Conservation (phyloP, 2,113 vertebrate species). For the Daboia siamensis region DNA sequence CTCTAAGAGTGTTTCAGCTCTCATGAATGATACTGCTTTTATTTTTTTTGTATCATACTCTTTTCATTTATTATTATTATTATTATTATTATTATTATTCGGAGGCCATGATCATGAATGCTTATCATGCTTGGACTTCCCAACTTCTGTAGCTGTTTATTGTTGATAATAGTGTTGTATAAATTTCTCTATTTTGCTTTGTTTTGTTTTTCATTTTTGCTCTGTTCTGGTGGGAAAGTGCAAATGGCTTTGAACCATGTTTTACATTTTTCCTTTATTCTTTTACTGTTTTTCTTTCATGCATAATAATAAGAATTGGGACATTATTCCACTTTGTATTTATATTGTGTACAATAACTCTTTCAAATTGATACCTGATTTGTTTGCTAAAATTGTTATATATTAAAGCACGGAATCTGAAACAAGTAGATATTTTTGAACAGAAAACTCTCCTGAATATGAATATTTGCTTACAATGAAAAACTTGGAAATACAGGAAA, state of each 20-base stretch:
- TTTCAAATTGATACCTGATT: constrained; percentile 71
- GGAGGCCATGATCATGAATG: constrained; percentile 72
- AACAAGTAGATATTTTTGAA: constrained; percentile 41
- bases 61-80: constrained; percentile 28
- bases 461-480: constrained; percentile 44
- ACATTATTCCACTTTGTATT: constrained; percentile 53
- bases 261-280: constrained; percentile 69
- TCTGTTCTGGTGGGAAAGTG: constrained; percentile 72
- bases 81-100: constrained; percentile 42
- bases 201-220: constrained; percentile 48
- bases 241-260: constrained; percentile 69
- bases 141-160: constrained; percentile 72
- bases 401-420: constrained; percentile 58
- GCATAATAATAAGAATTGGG: constrained; percentile 67
- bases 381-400: constrained; percentile 29
- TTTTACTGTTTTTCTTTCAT: constrained; percentile 72
- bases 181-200: constrained; percentile 67
- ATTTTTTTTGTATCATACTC: constrained; percentile 62
- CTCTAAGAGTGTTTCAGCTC: constrained; percentile 56
- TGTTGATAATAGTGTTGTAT: constrained; percentile 70
- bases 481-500: constrained; percentile 27
- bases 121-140: constrained; percentile 73
- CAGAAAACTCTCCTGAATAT: constrained; percentile 36
- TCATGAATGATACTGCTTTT: constrained; percentile 65
- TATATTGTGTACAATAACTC: constrained; percentile 58